phyloP scores from a whole-genome alignment of 2,797 vertebrate genomes.

The Knipowitschia caucasica region DNA sequence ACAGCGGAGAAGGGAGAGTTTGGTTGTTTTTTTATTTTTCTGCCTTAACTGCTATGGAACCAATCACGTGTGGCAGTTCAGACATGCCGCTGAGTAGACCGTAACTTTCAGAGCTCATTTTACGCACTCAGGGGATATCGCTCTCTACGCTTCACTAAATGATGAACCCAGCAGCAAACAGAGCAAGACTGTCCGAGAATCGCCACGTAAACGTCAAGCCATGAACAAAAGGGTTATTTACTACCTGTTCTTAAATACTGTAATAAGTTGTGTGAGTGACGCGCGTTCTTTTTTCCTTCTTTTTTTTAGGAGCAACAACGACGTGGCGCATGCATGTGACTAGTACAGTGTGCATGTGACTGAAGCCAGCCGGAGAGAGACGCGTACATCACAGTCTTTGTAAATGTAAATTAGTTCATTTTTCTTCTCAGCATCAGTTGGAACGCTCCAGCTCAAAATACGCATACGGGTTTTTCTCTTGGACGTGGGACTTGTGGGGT shows the following conservation, averaged over 20 bases:
- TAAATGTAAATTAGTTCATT: too few relatives aligned
- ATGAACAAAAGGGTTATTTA: too few relatives aligned
- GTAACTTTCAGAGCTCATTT: constrained; percentile 4
- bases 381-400: too few relatives aligned
- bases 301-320: constrained; percentile 28
- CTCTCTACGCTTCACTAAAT: constrained; percentile 4
- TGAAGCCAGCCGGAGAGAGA: constrained; percentile 27
- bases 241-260: too few relatives aligned
- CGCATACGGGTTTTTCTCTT: neutral
- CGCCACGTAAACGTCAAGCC: too few relatives aligned
- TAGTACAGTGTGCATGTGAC: too few relatives aligned
- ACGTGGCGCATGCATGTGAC: constrained; percentile 53
- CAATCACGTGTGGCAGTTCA: neutral
- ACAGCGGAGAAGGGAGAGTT: too few relatives aligned
- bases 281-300: too few relatives aligned
- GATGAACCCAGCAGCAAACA: neutral
- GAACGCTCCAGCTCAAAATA: neutral
- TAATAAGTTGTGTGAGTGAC: neutral
- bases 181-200: too few relatives aligned
- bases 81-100: neutral
- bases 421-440: neutral
- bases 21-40: too few relatives aligned
- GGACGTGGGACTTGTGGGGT: constrained; percentile 1
- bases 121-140: constrained; percentile 1
- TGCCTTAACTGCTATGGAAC: too few relatives aligned